phyloP scores from a whole-genome alignment of 2,797 vertebrate genomes.

The Gadopsis marmoratus region DNA sequence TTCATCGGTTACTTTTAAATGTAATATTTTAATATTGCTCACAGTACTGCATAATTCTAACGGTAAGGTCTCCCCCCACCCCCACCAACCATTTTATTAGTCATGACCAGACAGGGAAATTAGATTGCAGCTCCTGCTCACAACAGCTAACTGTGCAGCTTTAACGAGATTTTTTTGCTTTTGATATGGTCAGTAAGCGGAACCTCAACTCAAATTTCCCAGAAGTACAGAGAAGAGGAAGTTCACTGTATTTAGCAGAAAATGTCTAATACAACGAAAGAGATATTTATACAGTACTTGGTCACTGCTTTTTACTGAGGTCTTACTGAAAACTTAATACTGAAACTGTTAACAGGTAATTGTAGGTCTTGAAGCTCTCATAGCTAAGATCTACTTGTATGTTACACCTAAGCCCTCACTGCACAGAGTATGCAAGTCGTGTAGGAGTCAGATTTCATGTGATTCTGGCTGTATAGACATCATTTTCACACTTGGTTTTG shows the following conservation, averaged over 20 bases:
- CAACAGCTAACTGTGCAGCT: conserved; percentile 57
- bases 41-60: conserved; percentile 5
- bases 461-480: background rate
- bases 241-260: conserved; percentile 78
- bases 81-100: conserved; percentile 18
- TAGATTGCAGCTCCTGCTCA: conserved; percentile 40
- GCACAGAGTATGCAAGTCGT: background rate
- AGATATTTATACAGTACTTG: conserved; percentile 60
- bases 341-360: conserved; percentile 38
- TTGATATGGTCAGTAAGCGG: conserved; percentile 77
- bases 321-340: conserved; percentile 35
- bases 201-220: conserved; percentile 81
- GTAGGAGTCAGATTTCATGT: background rate
- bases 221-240: conserved; percentile 84
- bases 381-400: background rate
- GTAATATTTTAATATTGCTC: background rate
- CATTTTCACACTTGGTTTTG: conserved; percentile 46
- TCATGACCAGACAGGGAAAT: conserved; percentile 53
- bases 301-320: conserved; percentile 32
- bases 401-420: background rate
- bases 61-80: background rate
- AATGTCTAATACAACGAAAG: conserved; percentile 63
- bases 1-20: background rate
- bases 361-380: background rate
- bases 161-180: conserved; percentile 55